Evolutionary conservation across 2,113 vertebrate genomes (phyloP).

Genomic region (Urocolius indicus): DNA sequence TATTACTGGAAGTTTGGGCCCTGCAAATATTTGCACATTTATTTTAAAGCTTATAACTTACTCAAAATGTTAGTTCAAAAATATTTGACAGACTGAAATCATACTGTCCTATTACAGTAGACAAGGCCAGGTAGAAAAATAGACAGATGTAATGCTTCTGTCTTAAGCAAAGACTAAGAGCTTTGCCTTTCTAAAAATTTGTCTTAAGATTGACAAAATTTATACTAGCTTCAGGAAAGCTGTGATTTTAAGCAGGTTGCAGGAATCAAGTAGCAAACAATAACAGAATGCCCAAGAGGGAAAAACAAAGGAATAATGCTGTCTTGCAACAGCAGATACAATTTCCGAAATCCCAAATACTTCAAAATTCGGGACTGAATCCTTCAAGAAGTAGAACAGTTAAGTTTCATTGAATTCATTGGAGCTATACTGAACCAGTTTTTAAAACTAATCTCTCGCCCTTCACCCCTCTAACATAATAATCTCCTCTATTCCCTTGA

Average conservation of each 20-base stretch:
- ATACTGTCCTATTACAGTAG: not conserved
- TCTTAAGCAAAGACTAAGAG: not conserved
- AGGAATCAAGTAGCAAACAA: not conserved
- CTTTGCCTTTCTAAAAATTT: not conserved
- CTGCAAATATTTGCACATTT: not conserved
- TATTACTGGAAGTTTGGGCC: not conserved
- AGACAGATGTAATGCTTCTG: not conserved
- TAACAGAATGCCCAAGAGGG: not conserved
- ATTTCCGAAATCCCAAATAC: not conserved
- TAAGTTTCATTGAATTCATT: not conserved
- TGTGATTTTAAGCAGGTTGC: not conserved
- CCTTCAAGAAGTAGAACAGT: not conserved
- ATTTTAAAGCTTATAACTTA: not conserved
- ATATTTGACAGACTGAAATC: not conserved
- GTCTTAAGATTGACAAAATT: not conserved
- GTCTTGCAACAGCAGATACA: not conserved
- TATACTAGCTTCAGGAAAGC: not conserved
- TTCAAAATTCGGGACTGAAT: not conserved
- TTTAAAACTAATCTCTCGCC: not conserved
- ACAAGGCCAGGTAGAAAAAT: not conserved
- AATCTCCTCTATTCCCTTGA: not conserved
- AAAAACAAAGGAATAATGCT: rapidly evolving
- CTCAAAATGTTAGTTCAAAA: not conserved
- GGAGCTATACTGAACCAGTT: not conserved
- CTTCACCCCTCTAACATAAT: not conserved